Base-by-base conservation (phyloP, 2,797 vertebrate species). In the Macrochelys suwanniensis region DNA sequence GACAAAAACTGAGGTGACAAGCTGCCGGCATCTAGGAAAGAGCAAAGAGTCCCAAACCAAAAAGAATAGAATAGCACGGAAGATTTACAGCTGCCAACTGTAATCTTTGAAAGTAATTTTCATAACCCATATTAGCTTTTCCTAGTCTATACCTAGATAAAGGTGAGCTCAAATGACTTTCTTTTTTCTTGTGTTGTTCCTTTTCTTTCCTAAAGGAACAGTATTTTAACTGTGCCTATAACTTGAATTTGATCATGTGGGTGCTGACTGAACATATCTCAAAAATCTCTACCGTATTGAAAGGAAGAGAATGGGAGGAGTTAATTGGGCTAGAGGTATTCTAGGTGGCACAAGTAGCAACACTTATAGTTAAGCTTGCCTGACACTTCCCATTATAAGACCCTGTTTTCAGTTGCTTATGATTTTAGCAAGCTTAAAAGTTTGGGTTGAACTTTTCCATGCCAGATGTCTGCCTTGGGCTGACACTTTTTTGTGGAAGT, bases 301-400 rank as follows among this genome's bases (percentile, higher is more conserved):
- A 51, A 68, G 31, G 33, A 42, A 10, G 37, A 17, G 17, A 88
- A 79, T 6, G 87, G 54, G 7, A 71, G n/a, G 25, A 91, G 47
- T 57, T 37, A 23, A 7, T 26, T 84, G 16, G 21, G 92, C 82
- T 78, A 11, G 31, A 50, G 61, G 3, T 79, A 19, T 31, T 92
- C 0, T 6, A 47, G 88, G 4, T 54, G n/a, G 2, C 13, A 49
- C 37, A 80, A 74, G 2, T 7, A 51, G 1, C n/a, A 87, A 9
- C n/a, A 91, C 28, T 89, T 53, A 33, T 0, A 23, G n/a, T 23
- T 31, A 8, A n/a, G 1, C 2, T 87, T 85, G 13, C 7, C 25
- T 5, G 37, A 7, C 65, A 23, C 31, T 3, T 84, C 2, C 42
- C n/a, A 1, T 23, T 33, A 1, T 1, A 1, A 50, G 2, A 4